phyloP scores from a whole-genome alignment of 2,113 vertebrate species.

The Sclerurus mexicanus region DNA sequence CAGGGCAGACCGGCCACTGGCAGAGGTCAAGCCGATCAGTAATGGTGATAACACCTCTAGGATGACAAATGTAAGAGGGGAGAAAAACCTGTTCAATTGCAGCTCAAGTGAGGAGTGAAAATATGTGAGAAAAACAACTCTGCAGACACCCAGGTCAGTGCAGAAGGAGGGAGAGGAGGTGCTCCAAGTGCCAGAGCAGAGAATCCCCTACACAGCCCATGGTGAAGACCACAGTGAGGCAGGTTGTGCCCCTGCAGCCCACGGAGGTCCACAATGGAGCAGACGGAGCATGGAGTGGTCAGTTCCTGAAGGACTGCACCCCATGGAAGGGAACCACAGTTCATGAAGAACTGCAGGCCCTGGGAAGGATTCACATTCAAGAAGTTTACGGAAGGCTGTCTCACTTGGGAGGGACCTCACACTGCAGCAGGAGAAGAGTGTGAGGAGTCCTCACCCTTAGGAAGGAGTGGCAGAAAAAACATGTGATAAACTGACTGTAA shows the following conservation, averaged over 20 bases:
- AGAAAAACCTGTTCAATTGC: not conserved
- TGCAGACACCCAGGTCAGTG: not conserved
- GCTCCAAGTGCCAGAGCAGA: not conserved
- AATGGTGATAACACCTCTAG: not conserved
- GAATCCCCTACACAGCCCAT: not conserved
- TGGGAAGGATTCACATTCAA: not conserved
- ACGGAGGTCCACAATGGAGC: not conserved
- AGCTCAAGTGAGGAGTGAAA: not conserved
- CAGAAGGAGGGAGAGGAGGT: not conserved
- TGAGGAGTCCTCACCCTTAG: not conserved
- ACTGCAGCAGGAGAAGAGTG: not conserved
- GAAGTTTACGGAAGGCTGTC: not conserved
- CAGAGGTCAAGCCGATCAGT: not conserved
- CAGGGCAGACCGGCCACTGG: fast-evolving
- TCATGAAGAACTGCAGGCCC: not conserved
- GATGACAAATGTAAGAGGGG: not conserved
- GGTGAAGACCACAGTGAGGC: not conserved
- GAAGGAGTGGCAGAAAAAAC: not conserved
- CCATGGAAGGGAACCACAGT: not conserved
- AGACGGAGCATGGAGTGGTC: not conserved
- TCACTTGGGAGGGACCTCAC: not conserved
- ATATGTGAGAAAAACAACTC: not conserved
- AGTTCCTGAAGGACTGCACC: not conserved
- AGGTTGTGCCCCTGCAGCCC: not conserved
- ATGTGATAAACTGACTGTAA: not conserved